Conservation (phyloP, 2,797 vertebrate species). For the Muscicapa striata region DNA sequence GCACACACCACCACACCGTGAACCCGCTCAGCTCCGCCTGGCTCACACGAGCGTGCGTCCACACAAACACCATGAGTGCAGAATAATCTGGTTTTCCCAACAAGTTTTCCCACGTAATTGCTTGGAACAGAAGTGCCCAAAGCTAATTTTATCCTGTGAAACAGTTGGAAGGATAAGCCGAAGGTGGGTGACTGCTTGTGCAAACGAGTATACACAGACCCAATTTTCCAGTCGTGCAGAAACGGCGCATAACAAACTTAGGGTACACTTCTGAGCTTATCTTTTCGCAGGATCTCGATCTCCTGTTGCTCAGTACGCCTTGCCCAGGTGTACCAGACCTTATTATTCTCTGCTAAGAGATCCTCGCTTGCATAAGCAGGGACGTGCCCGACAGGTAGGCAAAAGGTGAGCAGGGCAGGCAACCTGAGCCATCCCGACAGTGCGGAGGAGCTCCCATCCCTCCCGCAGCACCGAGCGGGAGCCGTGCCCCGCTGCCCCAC, state of each 20-base stretch:
- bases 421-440: not conserved
- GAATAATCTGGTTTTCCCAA: slow-evolving; percentile 15
- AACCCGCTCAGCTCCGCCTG: not conserved
- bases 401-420: not conserved
- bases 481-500: accelerated
- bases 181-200: slow-evolving; percentile 21
- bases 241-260: not conserved
- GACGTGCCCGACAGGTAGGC: slow-evolving; percentile 1
- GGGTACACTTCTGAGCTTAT: not conserved
- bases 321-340: not conserved
- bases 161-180: not conserved
- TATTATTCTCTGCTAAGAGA: not conserved
- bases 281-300: not conserved
- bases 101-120: not conserved
- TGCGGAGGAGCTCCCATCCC: accelerated
- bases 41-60: not conserved
- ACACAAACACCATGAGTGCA: not conserved
- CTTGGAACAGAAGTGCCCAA: not conserved
- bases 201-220: not conserved
- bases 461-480: not conserved
- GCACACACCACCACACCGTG: accelerated
- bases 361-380: not conserved
- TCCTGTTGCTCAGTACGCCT: not conserved
- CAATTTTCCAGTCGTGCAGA: slow-evolving; percentile 13
- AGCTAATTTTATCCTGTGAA: not conserved